Percentiles rank a stretch among this genome's conserved stretches.
phyloP scores from a whole-genome alignment of 2,888 invertebrate genomes.

The Criorhina ranunculi region DNA sequence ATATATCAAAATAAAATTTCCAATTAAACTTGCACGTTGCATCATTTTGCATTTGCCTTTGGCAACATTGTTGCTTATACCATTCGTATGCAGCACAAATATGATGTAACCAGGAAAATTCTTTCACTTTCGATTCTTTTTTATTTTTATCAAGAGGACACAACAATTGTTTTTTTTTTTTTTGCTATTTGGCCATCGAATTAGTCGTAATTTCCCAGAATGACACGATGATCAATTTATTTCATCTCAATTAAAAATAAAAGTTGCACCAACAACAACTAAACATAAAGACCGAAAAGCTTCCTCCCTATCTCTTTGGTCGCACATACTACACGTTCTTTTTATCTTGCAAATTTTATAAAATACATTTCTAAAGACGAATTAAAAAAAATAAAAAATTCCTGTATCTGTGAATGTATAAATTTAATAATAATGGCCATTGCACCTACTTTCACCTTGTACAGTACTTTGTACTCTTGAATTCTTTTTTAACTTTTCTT shows the following conservation, averaged over 20 bases:
- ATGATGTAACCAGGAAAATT: slow-evolving; percentile 48
- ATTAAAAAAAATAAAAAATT: neutral
- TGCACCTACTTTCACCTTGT: slow-evolving; percentile 56
- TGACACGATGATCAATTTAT: slow-evolving; percentile 26
- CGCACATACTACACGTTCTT: no score
- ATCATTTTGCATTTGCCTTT: slow-evolving; percentile 2
- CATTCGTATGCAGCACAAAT: neutral
- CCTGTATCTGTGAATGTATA: slow-evolving; percentile 7
- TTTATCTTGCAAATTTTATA: neutral
- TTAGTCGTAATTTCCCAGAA: slow-evolving; percentile 41
- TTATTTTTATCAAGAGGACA: neutral
- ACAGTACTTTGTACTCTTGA: slow-evolving; percentile 50
- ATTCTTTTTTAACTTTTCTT: slow-evolving; percentile 8
- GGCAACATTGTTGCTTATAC: slow-evolving; percentile 16
- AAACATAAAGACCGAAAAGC: neutral
- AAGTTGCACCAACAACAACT: slow-evolving; percentile 12
- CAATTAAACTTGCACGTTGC: neutral
- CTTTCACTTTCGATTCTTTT: slow-evolving; percentile 36
- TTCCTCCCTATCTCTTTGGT: neutral
- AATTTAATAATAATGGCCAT: slow-evolving; percentile 47
- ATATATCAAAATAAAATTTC: neutral
- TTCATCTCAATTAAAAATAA: slow-evolving; percentile 39
- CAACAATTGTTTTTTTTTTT: neutral
- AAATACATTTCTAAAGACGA: neutral
- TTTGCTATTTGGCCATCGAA: slow-evolving; percentile 8